Evolutionary conservation across 2,888 invertebrate species (phyloP).

Genomic region (Stenodema calcarata): DNA sequence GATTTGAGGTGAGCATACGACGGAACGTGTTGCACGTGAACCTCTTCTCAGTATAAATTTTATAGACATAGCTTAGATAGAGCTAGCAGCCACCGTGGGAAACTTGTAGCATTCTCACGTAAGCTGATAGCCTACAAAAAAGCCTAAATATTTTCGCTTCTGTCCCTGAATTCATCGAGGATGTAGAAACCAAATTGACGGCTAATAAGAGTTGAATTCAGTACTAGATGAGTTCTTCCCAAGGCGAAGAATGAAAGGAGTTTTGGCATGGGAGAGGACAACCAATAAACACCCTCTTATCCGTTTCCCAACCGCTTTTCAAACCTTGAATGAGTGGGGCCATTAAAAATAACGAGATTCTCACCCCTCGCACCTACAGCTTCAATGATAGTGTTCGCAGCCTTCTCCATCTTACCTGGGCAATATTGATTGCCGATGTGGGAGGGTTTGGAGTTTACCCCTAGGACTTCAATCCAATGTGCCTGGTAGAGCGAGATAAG

Average conservation of each 20-base stretch:
- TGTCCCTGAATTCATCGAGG: background rate
- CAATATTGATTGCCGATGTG: slow-evolving; percentile 45
- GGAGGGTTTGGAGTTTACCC: slow-evolving; percentile 34
- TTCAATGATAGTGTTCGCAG: background rate
- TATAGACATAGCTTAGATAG: too few species aligned
- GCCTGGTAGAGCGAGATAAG: slow-evolving; percentile 41
- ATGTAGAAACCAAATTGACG: background rate
- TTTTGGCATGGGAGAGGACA: background rate
- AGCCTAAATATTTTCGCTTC: background rate
- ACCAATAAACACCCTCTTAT: slow-evolving; percentile 23
- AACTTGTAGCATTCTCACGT: too few species aligned
- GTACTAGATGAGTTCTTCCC: background rate
- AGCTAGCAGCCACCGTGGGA: too few species aligned
- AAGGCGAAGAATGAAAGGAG: background rate
- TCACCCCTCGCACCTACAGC: background rate
- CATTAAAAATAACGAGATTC: slow-evolving; percentile 37
- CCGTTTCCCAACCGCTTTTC: slow-evolving; percentile 12
- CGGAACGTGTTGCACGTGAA: too few species aligned
- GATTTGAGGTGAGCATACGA: too few species aligned
- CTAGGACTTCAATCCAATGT: slow-evolving; percentile 38
- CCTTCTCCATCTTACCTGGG: slow-evolving; percentile 33
- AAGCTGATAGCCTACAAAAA: background rate
- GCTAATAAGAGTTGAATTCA: background rate
- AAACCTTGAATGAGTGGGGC: slow-evolving; percentile 15
- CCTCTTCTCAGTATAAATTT: too few species aligned